Evolutionary conservation across 2,113 vertebrate species (phyloP).

Genomic region (Gymnobelideus leadbeateri): DNA sequence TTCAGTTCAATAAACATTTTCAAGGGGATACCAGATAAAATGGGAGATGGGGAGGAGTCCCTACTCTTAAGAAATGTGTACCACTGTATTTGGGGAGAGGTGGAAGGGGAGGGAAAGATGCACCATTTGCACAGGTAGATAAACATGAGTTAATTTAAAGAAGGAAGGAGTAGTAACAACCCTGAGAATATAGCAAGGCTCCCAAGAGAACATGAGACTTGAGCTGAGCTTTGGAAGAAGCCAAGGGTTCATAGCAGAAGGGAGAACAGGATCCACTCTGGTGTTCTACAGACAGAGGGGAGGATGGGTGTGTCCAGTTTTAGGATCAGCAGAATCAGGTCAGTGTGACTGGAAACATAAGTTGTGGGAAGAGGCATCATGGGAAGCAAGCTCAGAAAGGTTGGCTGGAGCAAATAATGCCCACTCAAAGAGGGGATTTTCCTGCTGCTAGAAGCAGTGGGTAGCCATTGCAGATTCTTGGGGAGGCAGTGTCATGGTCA

Average conservation of each 20-base stretch:
- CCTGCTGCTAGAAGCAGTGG: background rate
- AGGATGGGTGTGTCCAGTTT: background rate
- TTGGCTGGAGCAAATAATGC: background rate
- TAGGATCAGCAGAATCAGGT: background rate
- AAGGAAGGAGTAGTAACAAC: background rate
- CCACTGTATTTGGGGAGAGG: too few species aligned
- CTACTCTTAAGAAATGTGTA: background rate
- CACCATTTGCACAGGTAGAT: background rate
- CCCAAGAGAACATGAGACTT: background rate
- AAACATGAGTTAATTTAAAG: background rate
- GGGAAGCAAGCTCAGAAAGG: background rate
- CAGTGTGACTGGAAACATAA: background rate
- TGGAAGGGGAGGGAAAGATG: background rate
- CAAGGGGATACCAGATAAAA: background rate
- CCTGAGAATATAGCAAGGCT: background rate
- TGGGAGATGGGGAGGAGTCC: background rate
- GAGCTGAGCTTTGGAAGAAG: background rate
- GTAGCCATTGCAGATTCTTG: background rate
- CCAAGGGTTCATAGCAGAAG: background rate
- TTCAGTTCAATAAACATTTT: background rate
- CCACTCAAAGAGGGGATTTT: background rate
- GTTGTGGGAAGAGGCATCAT: background rate
- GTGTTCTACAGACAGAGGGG: background rate
- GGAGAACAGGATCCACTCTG: background rate
- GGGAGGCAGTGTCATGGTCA: background rate